These are phyloP conservation scores for Zeuzera pyrina DNA, from an alignment of 2,888 invertebrate genomes.

Conservation along the genomic window DNA sequence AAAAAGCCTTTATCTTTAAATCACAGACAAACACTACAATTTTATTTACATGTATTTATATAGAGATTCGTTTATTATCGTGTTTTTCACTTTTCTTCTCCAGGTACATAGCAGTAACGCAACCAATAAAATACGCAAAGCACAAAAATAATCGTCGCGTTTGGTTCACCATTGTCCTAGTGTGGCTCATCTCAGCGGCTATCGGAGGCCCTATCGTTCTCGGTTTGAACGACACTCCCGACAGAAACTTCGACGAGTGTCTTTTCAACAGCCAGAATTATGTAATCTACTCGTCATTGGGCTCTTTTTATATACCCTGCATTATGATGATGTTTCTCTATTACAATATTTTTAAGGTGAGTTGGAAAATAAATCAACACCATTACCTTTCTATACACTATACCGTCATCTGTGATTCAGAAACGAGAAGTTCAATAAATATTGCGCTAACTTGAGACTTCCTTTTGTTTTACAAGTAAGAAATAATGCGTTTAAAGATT, in stretches of 20 bases:
- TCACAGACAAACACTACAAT: no score
- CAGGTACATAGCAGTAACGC: slow-evolving; percentile 99
- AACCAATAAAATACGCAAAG: slow-evolving; percentile 98
- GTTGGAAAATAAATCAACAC: no score
- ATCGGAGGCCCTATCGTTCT: slow-evolving; percentile 97
- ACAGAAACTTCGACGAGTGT: slow-evolving; percentile 88
- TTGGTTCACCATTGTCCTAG: slow-evolving; percentile 93
- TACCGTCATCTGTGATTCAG: no score
- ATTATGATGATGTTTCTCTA: slow-evolving; percentile 98
- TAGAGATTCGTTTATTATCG: no score
- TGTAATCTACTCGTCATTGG: slow-evolving; percentile 97
- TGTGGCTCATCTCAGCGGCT: slow-evolving; percentile 93
- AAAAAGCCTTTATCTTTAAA: no score
- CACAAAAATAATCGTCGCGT: slow-evolving; percentile 97
- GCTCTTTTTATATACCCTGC: slow-evolving; percentile 99
- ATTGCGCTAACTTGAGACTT: no score
- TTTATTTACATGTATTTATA: no score
- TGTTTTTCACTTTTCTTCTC: background rate
- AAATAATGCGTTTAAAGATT: no score
- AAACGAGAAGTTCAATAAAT: no score
- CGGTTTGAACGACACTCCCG: slow-evolving; percentile 94
- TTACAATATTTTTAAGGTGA: slow-evolving; percentile 96
- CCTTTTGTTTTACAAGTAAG: no score
- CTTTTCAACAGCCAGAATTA: slow-evolving; percentile 98
- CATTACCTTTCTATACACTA: no score